Evolutionary conservation across 2,113 vertebrate species (phyloP).

Genomic region (Mus spicilegus): DNA sequence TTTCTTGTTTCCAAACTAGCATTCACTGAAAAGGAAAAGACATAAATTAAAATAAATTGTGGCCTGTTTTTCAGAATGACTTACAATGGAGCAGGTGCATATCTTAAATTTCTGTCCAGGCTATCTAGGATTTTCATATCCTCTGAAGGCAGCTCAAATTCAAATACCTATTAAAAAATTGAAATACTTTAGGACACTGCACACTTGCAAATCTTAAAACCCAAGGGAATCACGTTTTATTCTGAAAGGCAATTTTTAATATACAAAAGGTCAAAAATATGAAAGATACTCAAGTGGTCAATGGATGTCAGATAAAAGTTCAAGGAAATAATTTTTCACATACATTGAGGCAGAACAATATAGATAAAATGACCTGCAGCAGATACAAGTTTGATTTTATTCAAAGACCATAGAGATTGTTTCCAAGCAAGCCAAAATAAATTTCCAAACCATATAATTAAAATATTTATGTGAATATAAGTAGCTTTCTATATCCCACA

Average conservation of each 20-base stretch:
- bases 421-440: neutral
- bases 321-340: neutral
- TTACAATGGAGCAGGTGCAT: neutral
- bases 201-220: neutral
- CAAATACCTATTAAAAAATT: conserved; percentile 15
- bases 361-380: neutral
- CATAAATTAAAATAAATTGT: neutral
- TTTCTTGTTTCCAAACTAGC: neutral
- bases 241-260: neutral
- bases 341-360: neutral
- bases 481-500: neutral
- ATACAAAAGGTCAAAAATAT: neutral
- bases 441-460: neutral
- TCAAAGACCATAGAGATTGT: neutral
- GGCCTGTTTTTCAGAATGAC: neutral
- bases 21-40: neutral
- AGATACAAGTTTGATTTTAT: neutral
- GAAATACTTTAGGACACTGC: neutral
- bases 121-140: conserved; percentile 22
- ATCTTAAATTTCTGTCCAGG: conserved; percentile 54
- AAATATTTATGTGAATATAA: neutral
- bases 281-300: neutral
- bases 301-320: neutral
- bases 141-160: conserved; percentile 37
- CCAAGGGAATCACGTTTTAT: neutral